phyloP scores from a whole-genome alignment of 2,888 invertebrate species.

The Drosophila yooni region DNA sequence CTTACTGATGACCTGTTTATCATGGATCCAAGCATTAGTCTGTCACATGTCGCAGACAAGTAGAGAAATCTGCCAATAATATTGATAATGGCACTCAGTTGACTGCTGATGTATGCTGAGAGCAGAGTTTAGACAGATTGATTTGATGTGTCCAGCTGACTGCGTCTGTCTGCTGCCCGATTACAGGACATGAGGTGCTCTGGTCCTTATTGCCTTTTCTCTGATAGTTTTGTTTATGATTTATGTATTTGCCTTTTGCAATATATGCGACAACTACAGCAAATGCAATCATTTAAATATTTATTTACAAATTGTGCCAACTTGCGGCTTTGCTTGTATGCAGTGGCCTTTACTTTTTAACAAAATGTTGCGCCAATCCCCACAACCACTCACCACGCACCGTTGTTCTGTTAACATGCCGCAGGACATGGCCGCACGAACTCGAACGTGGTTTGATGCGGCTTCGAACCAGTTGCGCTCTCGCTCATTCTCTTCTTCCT shows the following conservation, averaged over 20 bases:
- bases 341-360: constrained; percentile 41
- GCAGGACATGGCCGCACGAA: constrained; percentile 26
- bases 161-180: not conserved
- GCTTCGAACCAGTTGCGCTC: constrained; percentile 37
- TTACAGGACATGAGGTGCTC: constrained; percentile 20
- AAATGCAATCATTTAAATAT: constrained; percentile 62
- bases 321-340: constrained; percentile 38
- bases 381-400: not conserved
- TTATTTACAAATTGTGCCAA: constrained; percentile 48
- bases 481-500: not conserved
- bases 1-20: constrained; percentile 3
- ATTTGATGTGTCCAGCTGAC: not conserved
- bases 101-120: not conserved
- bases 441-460: constrained; percentile 49
- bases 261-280: constrained; percentile 28
- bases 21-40: not conserved
- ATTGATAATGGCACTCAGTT: not conserved
- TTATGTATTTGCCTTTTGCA: constrained; percentile 52
- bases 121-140: not conserved
- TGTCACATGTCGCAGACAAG: not conserved
- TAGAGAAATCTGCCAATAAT: not conserved
- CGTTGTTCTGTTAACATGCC: constrained; percentile 24
- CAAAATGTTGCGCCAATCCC: constrained; percentile 22
- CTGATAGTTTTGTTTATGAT: constrained; percentile 33
- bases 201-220: not conserved